Evolutionary conservation across 2,797 vertebrate genomes (phyloP), one percentile per base, ranked within the genome.

Genomic region (Ceryle rudis): DNA sequence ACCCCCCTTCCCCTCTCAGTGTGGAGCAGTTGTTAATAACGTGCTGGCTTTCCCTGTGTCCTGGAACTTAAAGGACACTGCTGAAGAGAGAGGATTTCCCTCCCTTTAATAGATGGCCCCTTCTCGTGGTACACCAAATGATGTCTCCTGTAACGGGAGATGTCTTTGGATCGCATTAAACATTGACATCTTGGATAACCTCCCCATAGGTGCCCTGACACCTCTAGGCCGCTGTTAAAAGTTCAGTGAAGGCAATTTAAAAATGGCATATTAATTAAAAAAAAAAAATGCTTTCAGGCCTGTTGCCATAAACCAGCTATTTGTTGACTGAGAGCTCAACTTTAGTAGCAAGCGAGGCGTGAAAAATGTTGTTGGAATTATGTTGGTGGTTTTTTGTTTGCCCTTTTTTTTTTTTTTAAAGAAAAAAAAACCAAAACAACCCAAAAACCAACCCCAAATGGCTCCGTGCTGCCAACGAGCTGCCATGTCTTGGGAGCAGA

Each of bases 281-380:
- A 52, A 25, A 83, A 67, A 55, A 52, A 55, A 81, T 3, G 47
- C 81, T 67, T 81, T 90, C 37, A 70, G 84, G 72, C 62, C 23
- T 37, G n/a, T 89, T 94, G 81, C 79, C 92, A 81, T 78, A 74
- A 17, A 74, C 65, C 55, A 89, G 78, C 84, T 95, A 33, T 90
- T 83, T 86, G 80, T 97, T 96, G 95, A 92, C 85, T 95, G 86
- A 86, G 67, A 91, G 95, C 83, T 89, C 41, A 61, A 94, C 90
- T 96, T 80, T 17, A 93, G 86, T 89, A 95, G 84, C 35, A 91
- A 91, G 71, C 10, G 70, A 97, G 96, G 84, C 78, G 81, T 95
- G 79, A 84, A 69, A 84, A 92, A 73, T 49, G 82, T 91, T 95
- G 94, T 89, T 64, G 87, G 87, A 96, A 97, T 93, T 92, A 55